Evolutionary conservation across 2,888 invertebrate species (phyloP), one percentile per base, ranked within the genome.

Genomic region (Cantharis rustica): DNA sequence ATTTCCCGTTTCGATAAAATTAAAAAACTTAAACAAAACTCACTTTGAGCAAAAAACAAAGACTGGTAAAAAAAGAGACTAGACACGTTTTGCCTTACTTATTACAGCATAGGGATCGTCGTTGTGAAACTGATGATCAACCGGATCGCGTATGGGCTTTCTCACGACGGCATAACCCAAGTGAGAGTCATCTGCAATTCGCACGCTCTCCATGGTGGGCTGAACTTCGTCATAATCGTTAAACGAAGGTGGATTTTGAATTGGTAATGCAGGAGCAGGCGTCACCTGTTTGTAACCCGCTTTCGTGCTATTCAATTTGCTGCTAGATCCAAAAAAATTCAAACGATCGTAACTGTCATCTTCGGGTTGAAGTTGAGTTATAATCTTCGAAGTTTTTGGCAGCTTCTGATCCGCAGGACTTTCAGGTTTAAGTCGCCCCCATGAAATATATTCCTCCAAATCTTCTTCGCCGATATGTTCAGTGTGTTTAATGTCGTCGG

Each of bases 81-180:
- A 95, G 88, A 95, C 95, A 89, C 93, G 91, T 91, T 95, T 95
- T 85, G 95, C 93, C 88, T 95, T 95, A 86, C 95, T 95, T 75
- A 96, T 93, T 84, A 95, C 91, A 79, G 95, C 95, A 89, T 96
- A 96, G 84, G 94, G 94, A 79, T 93, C 92, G 73, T 95, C 93
- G 85, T 95, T 95, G 82, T 93, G 93, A 83, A 91, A 92, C 84
- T 92, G 93, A 85, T 95, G 94, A 84, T 90, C 91, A 47, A 94
- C 89, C 82, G 88, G 89, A 84, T 91, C 90, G 66, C 90, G 90
- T 63, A 89, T 89, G 1, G 91, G 89, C 86, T 95, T 95, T 69
- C 95, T 89, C 76, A 95, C 92, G 85, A 94, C 91, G 7, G 95
- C 95, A 86, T 95, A 95, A 0, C 95, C 95, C 81, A 93, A 90